Percentiles rank a stretch among this genome's conserved stretches.
Conservation (phyloP, 2,888 invertebrate species). For the Mycalesis mineus region DNA sequence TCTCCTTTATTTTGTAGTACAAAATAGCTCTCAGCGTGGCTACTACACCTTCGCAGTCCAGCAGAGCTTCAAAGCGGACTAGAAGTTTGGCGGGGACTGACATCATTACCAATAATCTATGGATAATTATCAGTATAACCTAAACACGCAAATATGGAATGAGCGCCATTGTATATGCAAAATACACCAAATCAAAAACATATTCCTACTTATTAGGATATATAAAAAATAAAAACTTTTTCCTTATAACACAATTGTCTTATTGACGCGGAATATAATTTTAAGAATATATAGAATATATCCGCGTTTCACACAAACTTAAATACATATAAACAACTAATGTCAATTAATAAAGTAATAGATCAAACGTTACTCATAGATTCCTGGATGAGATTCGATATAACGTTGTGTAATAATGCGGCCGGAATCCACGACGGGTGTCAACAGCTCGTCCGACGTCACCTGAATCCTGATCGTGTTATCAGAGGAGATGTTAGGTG, state of each 20-base stretch:
- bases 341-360: not conserved
- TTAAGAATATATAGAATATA: not conserved
- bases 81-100: too few species aligned
- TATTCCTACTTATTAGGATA: not conserved
- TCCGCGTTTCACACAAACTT: not conserved
- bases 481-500: slow-evolving; percentile 76
- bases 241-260: not conserved
- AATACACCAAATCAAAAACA: not conserved
- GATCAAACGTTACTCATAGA: slow-evolving; percentile 48
- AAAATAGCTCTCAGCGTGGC: too few species aligned
- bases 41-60: too few species aligned
- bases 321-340: not conserved
- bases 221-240: not conserved
- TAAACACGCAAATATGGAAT: slow-evolving; percentile 8
- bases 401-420: slow-evolving; percentile 66
- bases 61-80: too few species aligned
- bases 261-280: not conserved
- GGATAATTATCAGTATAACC: not conserved
- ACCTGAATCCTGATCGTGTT: slow-evolving; percentile 87
- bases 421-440: slow-evolving; percentile 80
- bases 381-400: slow-evolving; percentile 61
- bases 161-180: slow-evolving; percentile 6
- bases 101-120: not conserved
- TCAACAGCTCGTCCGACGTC: slow-evolving; percentile 82
- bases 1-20: too few species aligned